Evolutionary conservation across 2,888 invertebrate genomes (phyloP), one percentile per base, ranked within the genome.

Genomic region (Iphiclides podalirius): DNA sequence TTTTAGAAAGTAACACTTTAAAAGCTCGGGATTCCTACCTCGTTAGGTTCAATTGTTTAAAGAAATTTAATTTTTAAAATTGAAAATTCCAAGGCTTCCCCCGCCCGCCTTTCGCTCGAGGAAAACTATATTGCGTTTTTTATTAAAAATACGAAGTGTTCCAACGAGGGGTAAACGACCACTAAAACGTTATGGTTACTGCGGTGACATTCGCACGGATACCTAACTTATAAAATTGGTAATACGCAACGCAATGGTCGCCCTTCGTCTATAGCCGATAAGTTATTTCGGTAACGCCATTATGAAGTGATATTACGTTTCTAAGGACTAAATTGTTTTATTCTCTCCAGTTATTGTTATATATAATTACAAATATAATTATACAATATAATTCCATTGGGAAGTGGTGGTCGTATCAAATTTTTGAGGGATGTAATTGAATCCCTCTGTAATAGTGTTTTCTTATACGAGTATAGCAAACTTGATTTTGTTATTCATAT

Each of bases 171-270:
- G 81, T 63, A 65, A 85, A 87, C 74, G 72, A 67, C 72, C 80
- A 81, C 78, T 86, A 80, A 86, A 87, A 84, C 62, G 80, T 86
- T 83, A 87, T 79, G 81, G 83, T 81, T 80, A 84, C 78, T 77
- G 83, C 78, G 79, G 83, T 77, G 82, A 83, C 83, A 81, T 77
- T 82, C 73, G 72, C 73, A 76, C 71, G 72, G 78, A 80, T 78
- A 77, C 75, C 79, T 77, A 79, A 82, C 85, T 83, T 83, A 84
- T 77, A 82, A 86, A 85, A 85, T 78, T 79, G 80, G 79, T 75
- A 75, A 79, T 63, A 78, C 74, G 67, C 67, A 54, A 63, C 66
- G 66, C 67, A 64, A 67, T 66, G 62, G 64, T 62, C 59, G 63
- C 70, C 70, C 68, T 69, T 60, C 66, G 62, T 40, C 35, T 35